Conservation (phyloP, 2,113 vertebrate genomes). For the Gallinago jamesoni region DNA sequence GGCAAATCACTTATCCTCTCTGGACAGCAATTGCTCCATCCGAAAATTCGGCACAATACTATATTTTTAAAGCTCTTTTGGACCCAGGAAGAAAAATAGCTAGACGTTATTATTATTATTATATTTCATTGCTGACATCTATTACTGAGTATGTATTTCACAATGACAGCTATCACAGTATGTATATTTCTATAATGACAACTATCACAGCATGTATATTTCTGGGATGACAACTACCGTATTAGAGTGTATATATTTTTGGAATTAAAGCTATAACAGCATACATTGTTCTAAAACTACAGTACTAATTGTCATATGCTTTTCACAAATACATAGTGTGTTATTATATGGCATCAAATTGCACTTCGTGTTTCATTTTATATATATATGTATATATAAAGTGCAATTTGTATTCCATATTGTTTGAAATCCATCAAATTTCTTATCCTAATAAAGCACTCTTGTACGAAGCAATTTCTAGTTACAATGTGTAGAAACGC, state of each 20-base stretch:
- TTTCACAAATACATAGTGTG: background rate
- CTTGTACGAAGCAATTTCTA: slow-evolving; percentile 40
- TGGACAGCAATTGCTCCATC: background rate
- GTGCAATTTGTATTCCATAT: background rate
- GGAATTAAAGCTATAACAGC: background rate
- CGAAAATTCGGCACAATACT: background rate
- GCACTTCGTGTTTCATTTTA: background rate
- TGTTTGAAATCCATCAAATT: slow-evolving; percentile 59
- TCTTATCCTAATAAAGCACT: slow-evolving; percentile 51
- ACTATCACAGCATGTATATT: slow-evolving; percentile 33
- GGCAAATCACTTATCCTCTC: slow-evolving; percentile 3
- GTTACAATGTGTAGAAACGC: slow-evolving; percentile 30
- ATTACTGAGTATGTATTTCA: slow-evolving; percentile 55
- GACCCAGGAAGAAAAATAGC: background rate
- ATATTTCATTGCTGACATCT: slow-evolving; percentile 52
- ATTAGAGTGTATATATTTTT: slow-evolving; percentile 30
- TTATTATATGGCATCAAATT: background rate
- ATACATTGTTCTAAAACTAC: background rate
- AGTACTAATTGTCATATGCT: slow-evolving; percentile 1
- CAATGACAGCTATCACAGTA: slow-evolving; percentile 55
- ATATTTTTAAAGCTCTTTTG: background rate
- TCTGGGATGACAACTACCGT: slow-evolving; percentile 15
- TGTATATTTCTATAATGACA: slow-evolving; percentile 66
- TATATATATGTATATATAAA: background rate
- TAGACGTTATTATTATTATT: slow-evolving; percentile 34